These are phyloP conservation scores for Brachionus calyciflorus DNA, from an alignment of 1,140 invertebrate species.

Conservation along the genomic window DNA sequence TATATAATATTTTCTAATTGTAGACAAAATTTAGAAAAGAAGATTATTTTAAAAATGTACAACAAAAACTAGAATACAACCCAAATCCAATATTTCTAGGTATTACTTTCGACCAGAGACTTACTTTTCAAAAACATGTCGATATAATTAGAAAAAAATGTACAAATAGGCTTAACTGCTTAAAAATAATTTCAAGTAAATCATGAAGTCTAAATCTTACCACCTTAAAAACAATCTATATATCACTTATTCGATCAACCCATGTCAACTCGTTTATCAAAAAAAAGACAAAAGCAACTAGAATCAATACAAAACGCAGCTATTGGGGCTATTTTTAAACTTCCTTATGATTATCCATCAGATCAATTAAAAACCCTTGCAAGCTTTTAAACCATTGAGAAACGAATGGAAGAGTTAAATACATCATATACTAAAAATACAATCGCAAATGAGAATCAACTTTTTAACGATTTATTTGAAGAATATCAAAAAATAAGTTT, in stretches of 20 bases:
- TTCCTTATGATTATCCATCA: not conserved
- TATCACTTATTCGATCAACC: not conserved
- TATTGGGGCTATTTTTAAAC: not conserved
- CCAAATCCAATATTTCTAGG: no score
- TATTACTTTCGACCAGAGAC: conserved; percentile 8
- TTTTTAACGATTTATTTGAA: not conserved
- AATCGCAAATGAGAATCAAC: not conserved
- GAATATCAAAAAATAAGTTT: not conserved
- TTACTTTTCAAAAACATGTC: not conserved
- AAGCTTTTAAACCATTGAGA: not conserved
- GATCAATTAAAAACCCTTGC: not conserved
- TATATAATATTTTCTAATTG: no score
- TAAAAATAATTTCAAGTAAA: conserved; percentile 13
- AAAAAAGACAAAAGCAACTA: not conserved
- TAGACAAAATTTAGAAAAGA: no score
- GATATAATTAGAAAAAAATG: not conserved
- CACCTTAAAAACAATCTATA: not conserved
- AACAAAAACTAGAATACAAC: no score
- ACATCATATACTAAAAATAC: not conserved
- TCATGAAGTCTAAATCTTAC: not conserved
- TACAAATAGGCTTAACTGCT: not conserved
- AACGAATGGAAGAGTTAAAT: not conserved
- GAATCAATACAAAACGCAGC: not conserved
- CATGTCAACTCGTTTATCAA: not conserved
- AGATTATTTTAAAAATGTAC: no score